These are phyloP conservation scores for Mythimna impura DNA, from an alignment of 2,888 invertebrate species.

Conservation along the genomic window DNA sequence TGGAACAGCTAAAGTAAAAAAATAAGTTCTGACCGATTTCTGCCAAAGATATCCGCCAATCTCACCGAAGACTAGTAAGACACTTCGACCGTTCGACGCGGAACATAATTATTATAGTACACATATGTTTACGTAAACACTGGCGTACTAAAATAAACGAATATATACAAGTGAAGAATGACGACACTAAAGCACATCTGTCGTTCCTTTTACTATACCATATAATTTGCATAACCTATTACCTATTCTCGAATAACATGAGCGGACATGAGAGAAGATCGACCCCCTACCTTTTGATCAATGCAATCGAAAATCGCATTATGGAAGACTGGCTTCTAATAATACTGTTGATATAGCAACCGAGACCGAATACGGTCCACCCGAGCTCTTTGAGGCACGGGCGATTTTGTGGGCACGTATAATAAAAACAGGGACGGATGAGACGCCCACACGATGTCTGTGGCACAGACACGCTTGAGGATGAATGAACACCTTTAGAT, in stretches of 20 bases:
- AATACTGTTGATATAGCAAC: slow-evolving; percentile 17
- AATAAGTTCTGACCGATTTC: too few relatives aligned
- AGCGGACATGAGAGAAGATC: neutral
- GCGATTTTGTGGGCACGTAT: slow-evolving; percentile 15
- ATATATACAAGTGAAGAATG: neutral
- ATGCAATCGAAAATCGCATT: slow-evolving; percentile 32
- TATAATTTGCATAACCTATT: neutral
- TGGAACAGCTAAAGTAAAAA: too few relatives aligned
- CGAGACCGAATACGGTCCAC: slow-evolving; percentile 3
- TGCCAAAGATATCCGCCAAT: too few relatives aligned
- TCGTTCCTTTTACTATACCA: neutral
- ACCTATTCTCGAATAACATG: neutral
- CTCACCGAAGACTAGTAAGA: too few relatives aligned
- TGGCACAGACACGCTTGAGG: neutral
- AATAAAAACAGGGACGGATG: neutral
- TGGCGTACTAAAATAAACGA: neutral
- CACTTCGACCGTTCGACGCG: too few relatives aligned
- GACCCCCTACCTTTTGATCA: slow-evolving; percentile 25
- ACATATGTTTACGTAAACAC: neutral
- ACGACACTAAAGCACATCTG: neutral
- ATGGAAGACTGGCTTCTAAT: slow-evolving; percentile 25
- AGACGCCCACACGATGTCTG: slow-evolving; percentile 25
- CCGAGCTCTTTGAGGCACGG: slow-evolving; percentile 8
- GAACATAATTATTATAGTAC: too few relatives aligned
- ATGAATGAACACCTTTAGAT: slow-evolving; percentile 35